A percentile compares a stretch with the other conserved stretches of the same genome.
These are phyloP conservation scores for Trichogramma dendrolimi DNA, from an alignment of 2,888 invertebrate genomes.

Conservation along the genomic window DNA sequence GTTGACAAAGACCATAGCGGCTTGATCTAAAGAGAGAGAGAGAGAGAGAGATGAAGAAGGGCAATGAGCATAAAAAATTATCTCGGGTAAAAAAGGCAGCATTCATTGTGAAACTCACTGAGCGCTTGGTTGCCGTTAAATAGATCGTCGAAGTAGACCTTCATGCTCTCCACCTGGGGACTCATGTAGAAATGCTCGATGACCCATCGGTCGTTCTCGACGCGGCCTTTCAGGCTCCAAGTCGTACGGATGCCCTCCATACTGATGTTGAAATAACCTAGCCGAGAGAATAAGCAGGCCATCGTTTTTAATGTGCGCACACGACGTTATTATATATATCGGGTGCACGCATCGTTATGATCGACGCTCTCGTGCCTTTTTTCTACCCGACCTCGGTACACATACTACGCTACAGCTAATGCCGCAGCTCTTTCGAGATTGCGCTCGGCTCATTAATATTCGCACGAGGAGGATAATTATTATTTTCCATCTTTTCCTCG, in stretches of 20 bases:
- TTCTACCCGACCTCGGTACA: too few species aligned
- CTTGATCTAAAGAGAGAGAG: conserved; percentile 53
- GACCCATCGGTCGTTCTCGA: conserved; percentile 44
- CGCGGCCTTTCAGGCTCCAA: conserved; percentile 41
- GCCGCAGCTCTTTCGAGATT: too few species aligned
- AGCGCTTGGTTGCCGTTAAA: conserved; percentile 61
- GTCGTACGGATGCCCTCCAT: conserved; percentile 40
- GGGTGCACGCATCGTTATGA: too few species aligned
- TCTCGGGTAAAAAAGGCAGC: too few species aligned
- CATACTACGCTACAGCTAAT: too few species aligned
- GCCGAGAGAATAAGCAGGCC: background rate
- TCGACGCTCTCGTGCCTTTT: too few species aligned
- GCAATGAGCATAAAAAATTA: background rate
- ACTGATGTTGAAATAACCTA: conserved; percentile 46
- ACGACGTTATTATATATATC: too few species aligned
- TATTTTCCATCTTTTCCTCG: too few species aligned
- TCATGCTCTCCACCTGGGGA: conserved; percentile 64
- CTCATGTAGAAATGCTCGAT: conserved; percentile 58
- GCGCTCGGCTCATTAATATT: too few species aligned
- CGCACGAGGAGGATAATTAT: too few species aligned
- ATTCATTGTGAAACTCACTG: conserved; percentile 56
- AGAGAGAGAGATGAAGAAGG: background rate
- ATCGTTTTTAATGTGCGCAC: too few species aligned
- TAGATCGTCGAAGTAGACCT: conserved; percentile 58
- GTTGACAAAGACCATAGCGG: conserved; percentile 58